Conservation (phyloP, 2,113 vertebrate species). For the Sylvietta virens region DNA sequence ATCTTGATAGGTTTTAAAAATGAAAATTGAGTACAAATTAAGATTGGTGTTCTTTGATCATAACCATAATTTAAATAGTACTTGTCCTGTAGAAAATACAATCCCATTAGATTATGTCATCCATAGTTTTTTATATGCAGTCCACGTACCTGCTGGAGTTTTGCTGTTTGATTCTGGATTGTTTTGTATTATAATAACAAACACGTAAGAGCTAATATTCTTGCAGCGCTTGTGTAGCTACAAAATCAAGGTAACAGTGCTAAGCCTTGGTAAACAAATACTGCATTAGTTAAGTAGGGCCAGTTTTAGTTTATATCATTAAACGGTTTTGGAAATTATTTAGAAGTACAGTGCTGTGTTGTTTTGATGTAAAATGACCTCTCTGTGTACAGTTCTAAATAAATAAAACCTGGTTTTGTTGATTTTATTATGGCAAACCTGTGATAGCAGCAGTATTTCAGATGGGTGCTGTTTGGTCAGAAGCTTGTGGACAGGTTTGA, state of each 20-base stretch:
- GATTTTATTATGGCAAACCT: background rate
- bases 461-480: background rate
- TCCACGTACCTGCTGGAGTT: background rate
- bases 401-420: background rate
- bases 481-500: background rate
- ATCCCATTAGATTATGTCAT: background rate
- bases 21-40: background rate
- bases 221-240: background rate
- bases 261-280: background rate
- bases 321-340: background rate
- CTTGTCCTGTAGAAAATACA: background rate
- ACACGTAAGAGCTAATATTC: background rate
- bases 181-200: background rate
- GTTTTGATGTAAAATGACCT: background rate
- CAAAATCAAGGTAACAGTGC: background rate
- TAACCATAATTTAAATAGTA: background rate
- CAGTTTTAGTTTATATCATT: background rate
- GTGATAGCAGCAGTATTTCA: background rate
- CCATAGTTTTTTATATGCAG: background rate
- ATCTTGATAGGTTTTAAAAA: background rate
- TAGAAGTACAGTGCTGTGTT: background rate
- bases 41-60: background rate
- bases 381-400: background rate
- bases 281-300: background rate
- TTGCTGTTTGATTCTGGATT: background rate